Base-by-base conservation (phyloP, 2,888 invertebrate genomes). In the Drosophila prolongata region DNA sequence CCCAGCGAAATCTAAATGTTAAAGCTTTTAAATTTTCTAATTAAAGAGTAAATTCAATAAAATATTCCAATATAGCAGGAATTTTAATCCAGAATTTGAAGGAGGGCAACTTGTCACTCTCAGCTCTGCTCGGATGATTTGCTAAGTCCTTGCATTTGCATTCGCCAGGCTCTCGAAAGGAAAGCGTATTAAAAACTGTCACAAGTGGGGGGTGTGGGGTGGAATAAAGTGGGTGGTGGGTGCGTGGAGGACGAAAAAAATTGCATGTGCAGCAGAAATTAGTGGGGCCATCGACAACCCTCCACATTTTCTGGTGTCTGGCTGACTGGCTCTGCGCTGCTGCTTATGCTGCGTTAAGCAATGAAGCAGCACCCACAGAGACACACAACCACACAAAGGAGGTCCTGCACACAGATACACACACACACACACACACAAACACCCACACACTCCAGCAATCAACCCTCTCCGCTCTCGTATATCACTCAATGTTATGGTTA, bases 401-500 rank as follows among this genome's bases (percentile, higher is more conserved):
- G 49, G 35, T 49, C 35, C 57, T 40, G 42, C 50, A 49, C 69
- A 69, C 53, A 40, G 44, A 16, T 40, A 59, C 55, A 64, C 14
- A 54, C 42, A 16, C 55, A 65, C 54, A 40, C 27, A n/a, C n/a
- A 38, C n/a, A 16, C 53, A 60, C 24, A n/a, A n/a, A n/a, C n/a
- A 38, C n/a, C 24, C 53, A 60, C 24, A n/a, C 13, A 43, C 37
- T 44, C 10, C 6, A 19, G 59, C 65, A 55, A 34, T 24, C 49
- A 59, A 38, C 38, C 64, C 60, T 59, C 60, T 55, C 43, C 16
- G 66, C 66, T 16, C 59, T 49, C 77, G 76, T 83, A 87, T 88
- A 86, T 85, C 86, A 88, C 80, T 85, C 85, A 87, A 71, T 82
- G 86, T 83, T 87, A 82, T 86, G 80, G 86, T 80, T 84, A 85